Evolutionary conservation across 2,113 vertebrate genomes (phyloP).

Genomic region (Percopsis transmontana): DNA sequence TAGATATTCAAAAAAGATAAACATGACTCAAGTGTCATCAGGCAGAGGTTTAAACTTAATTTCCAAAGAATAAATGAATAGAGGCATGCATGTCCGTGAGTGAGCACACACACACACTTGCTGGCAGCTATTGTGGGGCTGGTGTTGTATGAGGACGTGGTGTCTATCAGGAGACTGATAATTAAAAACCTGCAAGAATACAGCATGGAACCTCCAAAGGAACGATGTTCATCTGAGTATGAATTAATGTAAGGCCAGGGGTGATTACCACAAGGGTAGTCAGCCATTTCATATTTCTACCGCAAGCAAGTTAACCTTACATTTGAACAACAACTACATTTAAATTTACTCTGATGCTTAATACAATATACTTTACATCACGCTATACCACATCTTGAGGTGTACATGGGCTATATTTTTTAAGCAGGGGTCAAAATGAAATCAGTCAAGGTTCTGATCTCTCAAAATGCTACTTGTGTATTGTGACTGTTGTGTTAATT

Average conservation of each 20-base stretch:
- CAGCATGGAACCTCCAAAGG: slow-evolving; percentile 25
- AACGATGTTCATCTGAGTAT: slow-evolving; percentile 59
- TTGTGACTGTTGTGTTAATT: no score
- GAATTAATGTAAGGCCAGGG: slow-evolving; percentile 63
- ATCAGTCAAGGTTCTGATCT: no score
- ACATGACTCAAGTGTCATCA: slow-evolving; percentile 6
- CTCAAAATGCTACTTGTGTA: no score
- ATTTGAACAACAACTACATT: slow-evolving; percentile 30
- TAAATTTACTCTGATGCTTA: slow-evolving; percentile 30
- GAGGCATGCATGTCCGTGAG: not conserved
- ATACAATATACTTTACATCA: no score
- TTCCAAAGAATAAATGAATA: not conserved
- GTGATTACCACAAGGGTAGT: slow-evolving; percentile 55
- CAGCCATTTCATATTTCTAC: slow-evolving; percentile 56
- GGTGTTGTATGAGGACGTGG: slow-evolving; percentile 18
- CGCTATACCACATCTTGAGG: no score
- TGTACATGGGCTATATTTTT: no score
- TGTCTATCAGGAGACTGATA: slow-evolving; percentile 19
- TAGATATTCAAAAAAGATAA: not conserved
- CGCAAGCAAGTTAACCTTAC: slow-evolving; percentile 25
- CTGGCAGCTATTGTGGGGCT: slow-evolving; percentile 13
- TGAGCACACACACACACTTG: slow-evolving; percentile 13
- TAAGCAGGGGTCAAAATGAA: no score
- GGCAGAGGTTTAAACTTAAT: slow-evolving; percentile 13
- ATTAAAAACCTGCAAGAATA: no score